Evolutionary conservation across 2,797 vertebrate genomes (phyloP).

Genomic region (Sciurus carolinensis): DNA sequence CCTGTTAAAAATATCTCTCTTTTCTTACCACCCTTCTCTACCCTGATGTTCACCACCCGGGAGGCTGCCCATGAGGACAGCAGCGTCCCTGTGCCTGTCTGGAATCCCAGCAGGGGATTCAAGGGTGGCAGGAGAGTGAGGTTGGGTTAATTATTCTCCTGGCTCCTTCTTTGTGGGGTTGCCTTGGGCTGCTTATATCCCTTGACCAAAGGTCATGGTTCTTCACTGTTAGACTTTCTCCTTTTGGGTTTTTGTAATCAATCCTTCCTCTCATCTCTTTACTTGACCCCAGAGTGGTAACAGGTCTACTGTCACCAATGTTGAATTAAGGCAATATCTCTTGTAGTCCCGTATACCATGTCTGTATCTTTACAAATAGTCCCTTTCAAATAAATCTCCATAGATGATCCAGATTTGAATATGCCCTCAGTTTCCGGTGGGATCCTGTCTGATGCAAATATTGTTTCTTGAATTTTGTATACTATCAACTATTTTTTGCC

Average conservation of each 20-base stretch:
- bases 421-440: constrained; percentile 29
- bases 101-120: constrained; percentile 60
- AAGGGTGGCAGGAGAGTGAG: neutral
- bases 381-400: constrained; percentile 23
- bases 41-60: neutral
- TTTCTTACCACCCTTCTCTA: neutral
- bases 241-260: constrained; percentile 71
- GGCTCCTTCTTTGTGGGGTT: constrained; percentile 55
- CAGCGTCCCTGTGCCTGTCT: constrained; percentile 55
- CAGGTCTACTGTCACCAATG: constrained; percentile 16
- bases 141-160: constrained; percentile 74
- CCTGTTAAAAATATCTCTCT: constrained; percentile 50
- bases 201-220: constrained; percentile 79
- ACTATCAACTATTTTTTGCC: neutral
- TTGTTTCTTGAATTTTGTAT: constrained; percentile 64
- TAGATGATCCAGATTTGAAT: constrained; percentile 17
- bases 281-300: constrained; percentile 8
- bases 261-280: constrained; percentile 69
- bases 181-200: constrained; percentile 77
- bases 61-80: constrained; percentile 17
- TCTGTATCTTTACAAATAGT: constrained; percentile 10
- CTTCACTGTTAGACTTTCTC: constrained; percentile 69
- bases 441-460: constrained; percentile 18
- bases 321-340: constrained; percentile 27
- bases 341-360: neutral